phyloP scores from a whole-genome alignment of 1,140 invertebrate species.

The Asbolus verrucosus region DNA sequence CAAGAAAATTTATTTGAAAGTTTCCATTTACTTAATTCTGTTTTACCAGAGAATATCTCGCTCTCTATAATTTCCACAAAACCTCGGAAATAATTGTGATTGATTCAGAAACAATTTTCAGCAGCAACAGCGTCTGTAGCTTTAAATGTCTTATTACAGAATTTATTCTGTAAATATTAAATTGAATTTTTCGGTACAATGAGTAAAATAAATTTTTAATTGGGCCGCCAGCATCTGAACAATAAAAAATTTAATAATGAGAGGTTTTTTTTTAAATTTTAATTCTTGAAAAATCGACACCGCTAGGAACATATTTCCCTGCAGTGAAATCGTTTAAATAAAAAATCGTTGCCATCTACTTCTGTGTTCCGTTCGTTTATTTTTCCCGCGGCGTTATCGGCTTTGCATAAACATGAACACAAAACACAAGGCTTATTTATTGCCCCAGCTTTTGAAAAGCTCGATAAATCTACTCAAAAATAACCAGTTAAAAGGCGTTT shows the following conservation, averaged over 20 bases:
- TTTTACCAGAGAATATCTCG: too few species aligned
- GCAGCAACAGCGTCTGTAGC: too few species aligned
- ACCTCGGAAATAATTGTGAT: too few species aligned
- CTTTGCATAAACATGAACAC: constrained; percentile 27
- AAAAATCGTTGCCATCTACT: constrained; percentile 25
- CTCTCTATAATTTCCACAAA: too few species aligned
- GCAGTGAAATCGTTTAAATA: constrained; percentile 31
- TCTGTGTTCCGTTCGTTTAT: background rate
- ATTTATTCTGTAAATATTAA: too few species aligned
- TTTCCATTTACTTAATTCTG: too few species aligned
- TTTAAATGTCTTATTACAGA: too few species aligned
- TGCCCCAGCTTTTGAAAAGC: background rate
- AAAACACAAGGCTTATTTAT: constrained; percentile 25
- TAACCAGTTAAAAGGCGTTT: background rate
- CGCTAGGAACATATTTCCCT: constrained; percentile 7
- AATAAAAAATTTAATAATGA: background rate
- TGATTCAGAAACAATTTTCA: too few species aligned
- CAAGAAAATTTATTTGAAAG: too few species aligned
- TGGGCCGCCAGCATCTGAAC: background rate
- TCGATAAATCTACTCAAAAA: background rate
- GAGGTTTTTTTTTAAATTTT: background rate
- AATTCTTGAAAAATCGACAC: constrained; percentile 5
- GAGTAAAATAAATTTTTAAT: too few species aligned
- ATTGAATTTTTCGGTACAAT: too few species aligned
- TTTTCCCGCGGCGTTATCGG: constrained; percentile 26